phyloP scores from a whole-genome alignment of 2,888 invertebrate species.

The Sesia apiformis region DNA sequence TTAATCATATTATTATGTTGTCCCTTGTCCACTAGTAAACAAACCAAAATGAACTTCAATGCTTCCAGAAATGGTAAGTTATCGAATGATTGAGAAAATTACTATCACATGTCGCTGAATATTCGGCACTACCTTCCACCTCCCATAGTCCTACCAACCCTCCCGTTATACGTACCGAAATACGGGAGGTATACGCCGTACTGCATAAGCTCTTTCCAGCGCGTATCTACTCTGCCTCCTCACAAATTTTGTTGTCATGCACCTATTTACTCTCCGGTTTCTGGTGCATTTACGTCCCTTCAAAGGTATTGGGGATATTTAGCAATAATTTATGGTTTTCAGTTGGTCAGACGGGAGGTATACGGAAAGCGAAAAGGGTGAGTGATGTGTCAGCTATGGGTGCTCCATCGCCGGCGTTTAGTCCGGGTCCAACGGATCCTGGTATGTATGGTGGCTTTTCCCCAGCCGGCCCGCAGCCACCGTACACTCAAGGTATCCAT shows the following conservation, averaged over 20 bases:
- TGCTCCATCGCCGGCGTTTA: slow-evolving; percentile 55
- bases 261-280: neutral
- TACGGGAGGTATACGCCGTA: too few relatives aligned
- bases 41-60: slow-evolving; percentile 57
- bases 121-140: neutral
- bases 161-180: too few relatives aligned
- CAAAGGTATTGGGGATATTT: slow-evolving; percentile 2
- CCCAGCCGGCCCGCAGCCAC: slow-evolving; percentile 27
- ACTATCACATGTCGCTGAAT: neutral
- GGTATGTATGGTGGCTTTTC: neutral
- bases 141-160: too few relatives aligned
- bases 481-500: slow-evolving; percentile 56
- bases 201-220: too few relatives aligned
- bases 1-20: slow-evolving; percentile 34
- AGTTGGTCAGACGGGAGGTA: slow-evolving; percentile 51
- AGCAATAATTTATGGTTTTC: slow-evolving; percentile 15
- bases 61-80: slow-evolving; percentile 63
- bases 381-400: slow-evolving; percentile 82
- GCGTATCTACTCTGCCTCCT: too few relatives aligned
- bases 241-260: neutral
- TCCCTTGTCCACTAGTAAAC: slow-evolving; percentile 20
- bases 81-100: slow-evolving; percentile 1
- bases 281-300: too few relatives aligned
- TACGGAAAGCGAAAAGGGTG: slow-evolving; percentile 78
- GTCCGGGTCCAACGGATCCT: slow-evolving; percentile 29